phyloP scores from a whole-genome alignment of 92 coral and sea anemone genomes.

The Phenganax stokvisi region DNA sequence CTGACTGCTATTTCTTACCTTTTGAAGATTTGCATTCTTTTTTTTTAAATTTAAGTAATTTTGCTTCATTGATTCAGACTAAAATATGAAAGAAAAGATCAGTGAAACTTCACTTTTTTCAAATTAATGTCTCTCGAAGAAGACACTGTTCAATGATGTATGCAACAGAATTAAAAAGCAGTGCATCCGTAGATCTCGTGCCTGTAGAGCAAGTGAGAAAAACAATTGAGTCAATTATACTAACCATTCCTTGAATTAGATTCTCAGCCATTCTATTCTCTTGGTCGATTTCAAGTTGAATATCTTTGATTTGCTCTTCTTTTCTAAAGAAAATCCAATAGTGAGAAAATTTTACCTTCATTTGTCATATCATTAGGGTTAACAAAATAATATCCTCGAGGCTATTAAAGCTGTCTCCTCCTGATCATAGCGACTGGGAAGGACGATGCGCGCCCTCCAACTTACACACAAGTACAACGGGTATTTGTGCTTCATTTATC shows the following conservation, averaged over 20 bases:
- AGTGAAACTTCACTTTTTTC: neutral
- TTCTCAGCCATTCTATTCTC: conserved; percentile 98
- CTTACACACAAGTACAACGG: no score
- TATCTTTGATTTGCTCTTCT: conserved; percentile 82
- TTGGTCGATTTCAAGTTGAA: conserved; percentile 89
- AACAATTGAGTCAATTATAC: neutral
- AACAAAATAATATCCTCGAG: no score
- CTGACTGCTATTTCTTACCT: conserved; percentile 48
- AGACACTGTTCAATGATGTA: no score
- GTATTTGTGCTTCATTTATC: no score
- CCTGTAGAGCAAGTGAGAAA: no score
- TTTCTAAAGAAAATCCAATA: conserved; percentile 44
- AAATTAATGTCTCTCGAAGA: no score
- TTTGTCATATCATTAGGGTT: no score
- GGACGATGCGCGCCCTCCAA: no score
- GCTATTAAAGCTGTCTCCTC: no score
- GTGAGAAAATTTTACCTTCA: neutral
- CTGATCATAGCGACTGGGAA: no score
- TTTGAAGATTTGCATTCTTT: conserved; percentile 70
- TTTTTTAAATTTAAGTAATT: conserved; percentile 83
- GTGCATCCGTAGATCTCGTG: neutral
- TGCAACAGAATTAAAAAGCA: no score
- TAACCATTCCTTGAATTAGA: conserved; percentile 93
- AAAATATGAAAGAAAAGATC: neutral
- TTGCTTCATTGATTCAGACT: conserved; percentile 94